phyloP scores from a whole-genome alignment of 2,113 vertebrate genomes.

The Pseudorasbora parva region DNA sequence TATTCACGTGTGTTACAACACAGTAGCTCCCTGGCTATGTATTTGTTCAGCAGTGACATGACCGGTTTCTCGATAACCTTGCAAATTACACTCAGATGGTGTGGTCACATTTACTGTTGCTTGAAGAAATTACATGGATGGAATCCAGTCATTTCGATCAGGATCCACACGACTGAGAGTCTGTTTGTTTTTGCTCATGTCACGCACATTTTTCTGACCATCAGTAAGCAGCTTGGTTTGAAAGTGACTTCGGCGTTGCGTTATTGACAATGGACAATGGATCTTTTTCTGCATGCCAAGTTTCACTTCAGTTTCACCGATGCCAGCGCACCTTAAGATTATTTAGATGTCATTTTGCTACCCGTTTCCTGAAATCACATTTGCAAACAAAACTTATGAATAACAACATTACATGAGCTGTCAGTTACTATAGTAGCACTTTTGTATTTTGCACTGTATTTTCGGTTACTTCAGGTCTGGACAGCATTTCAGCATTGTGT shows the following conservation, averaged over 20 bases:
- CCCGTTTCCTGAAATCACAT: neutral
- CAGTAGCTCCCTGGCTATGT: neutral
- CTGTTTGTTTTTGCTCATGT: too few relatives aligned
- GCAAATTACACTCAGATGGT: neutral
- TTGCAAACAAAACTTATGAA: neutral
- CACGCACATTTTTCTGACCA: neutral
- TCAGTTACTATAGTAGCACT: too few relatives aligned
- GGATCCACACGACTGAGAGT: too few relatives aligned
- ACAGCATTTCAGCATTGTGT: neutral
- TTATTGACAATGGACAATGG: neutral
- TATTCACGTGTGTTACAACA: neutral
- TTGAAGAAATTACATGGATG: too few relatives aligned
- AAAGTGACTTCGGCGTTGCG: neutral
- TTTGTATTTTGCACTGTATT: neutral
- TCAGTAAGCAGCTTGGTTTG: neutral
- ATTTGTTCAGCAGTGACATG: neutral
- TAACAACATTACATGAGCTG: neutral
- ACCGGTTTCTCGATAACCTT: neutral
- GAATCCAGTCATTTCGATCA: too few relatives aligned
- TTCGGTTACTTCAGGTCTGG: neutral
- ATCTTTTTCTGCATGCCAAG: neutral
- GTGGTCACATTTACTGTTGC: too few relatives aligned
- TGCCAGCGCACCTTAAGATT: too few relatives aligned
- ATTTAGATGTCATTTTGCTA: too few relatives aligned
- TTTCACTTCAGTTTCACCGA: neutral